Evolutionary conservation across 2,113 vertebrate genomes (phyloP).

Genomic region (Sigmodon hispidus): DNA sequence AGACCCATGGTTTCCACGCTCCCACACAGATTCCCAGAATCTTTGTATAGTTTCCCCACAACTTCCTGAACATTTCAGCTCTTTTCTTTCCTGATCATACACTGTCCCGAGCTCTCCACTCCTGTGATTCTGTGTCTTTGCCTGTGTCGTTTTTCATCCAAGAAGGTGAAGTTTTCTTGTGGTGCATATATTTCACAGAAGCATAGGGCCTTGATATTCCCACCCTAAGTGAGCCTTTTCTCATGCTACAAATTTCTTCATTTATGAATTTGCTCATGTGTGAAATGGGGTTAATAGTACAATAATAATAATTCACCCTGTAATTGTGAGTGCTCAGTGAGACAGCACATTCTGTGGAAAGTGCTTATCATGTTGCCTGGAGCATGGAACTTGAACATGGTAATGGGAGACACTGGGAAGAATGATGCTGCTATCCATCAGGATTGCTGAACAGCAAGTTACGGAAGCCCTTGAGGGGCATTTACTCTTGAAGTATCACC

Average conservation of each 20-base stretch:
- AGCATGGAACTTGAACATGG: background rate
- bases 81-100: background rate
- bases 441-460: background rate
- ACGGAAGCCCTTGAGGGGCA: too few species aligned
- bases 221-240: background rate
- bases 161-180: conserved; percentile 2
- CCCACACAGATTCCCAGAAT: background rate
- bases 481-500: background rate
- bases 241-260: background rate
- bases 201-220: background rate
- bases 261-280: background rate
- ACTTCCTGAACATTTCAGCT: background rate
- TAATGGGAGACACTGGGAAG: background rate
- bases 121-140: background rate
- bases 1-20: background rate
- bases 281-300: background rate
- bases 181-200: too few species aligned
- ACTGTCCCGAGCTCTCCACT: background rate
- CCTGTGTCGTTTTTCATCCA: background rate
- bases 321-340: background rate
- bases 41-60: background rate
- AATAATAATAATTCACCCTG: background rate
- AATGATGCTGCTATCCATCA: background rate
- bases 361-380: background rate
- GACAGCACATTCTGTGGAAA: background rate